Base-by-base conservation (phyloP, 2,113 vertebrate genomes). In the Neolamprologus devosi region DNA sequence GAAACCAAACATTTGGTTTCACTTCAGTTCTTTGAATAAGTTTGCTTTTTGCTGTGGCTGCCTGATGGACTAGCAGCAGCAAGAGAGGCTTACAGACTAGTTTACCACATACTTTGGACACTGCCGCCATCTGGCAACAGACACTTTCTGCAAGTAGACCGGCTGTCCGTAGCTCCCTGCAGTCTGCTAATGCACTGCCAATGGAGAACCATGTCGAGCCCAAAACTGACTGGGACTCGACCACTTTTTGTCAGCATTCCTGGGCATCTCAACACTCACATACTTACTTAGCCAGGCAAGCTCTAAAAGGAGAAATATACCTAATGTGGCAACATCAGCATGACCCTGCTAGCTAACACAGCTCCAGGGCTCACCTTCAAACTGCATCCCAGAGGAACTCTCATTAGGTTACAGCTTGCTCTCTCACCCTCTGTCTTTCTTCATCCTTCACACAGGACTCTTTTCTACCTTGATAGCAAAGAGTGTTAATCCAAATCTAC, bases 301-400 rank as follows among this genome's bases (percentile, higher is more conserved):
- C 21, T 45, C 21, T 42, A 45, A 45, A 73, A 73, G 13, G n/a
- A 45, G 8, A 28, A 2, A 73, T 10, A 9, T 73, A 73, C 68
- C 68, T 73, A 16, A 73, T 73, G 9, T 73, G 68, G 68, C 40
- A 73, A 45, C 40, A 73, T 73, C 21, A 73, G 68, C 37, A 45
- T 17, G 21, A 47, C 40, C 14, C 68, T 73, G 40, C 40, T 73
- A 17, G 68, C 40, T 21, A 73, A 17, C 5, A 47, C 68, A 73
- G 68, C 68, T 17, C 68, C 21, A 73, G 65, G 65, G n/a, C 65
- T 68, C 63, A 73, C 21, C 68, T 73, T 42, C 11, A 45, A 73
- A 73, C 68, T 73, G 65, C n/a, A 37, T 16, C 37, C 19, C 10
- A 45, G 37, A 45, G 11, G 13, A 73, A 21, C 8, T 21, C 68